Evolutionary conservation across 1,140 invertebrate species (phyloP), one percentile per base, ranked within the genome.

Genomic region (Orius insidiosus): DNA sequence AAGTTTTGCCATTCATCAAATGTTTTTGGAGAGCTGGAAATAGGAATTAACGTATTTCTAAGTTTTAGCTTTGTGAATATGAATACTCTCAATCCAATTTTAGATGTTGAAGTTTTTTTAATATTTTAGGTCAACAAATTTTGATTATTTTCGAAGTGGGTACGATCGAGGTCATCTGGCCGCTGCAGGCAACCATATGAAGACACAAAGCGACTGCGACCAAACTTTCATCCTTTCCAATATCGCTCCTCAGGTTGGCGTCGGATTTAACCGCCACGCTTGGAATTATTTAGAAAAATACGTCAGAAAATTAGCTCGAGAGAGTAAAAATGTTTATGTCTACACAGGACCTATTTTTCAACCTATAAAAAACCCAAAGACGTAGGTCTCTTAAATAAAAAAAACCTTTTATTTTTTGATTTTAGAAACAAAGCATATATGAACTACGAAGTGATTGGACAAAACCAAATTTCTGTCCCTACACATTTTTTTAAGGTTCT

Each of bases 401-500:
- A n/a, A n/a, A n/a, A n/a, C n/a, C n/a, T 36, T 15, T 15, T n/a
- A n/a, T n/a, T 36, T 13, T n/a, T 36, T 4, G 9, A 36, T 36
- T 36, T 3, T 15, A 36, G 97, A 68, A 93, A 90, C 7, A 95
- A 93, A 63, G 73, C 71, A 15, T 97, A 96, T 61, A 76, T 98
- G 0, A 82, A 80, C 56, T 98, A 98, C 66, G 80, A 97, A 74
- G 93, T 98, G 0, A 86, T 98, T 51, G 95, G 94, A 0, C 59
- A 71, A 1, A 96, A 93, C 64, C 74, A 88, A 51, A 93, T 99
- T 3, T 86, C 94, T 2, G 95, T 99, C 2, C 95, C 95, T 1
- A 98, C 95, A 0, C 95, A 98, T 65, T 98, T 98, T n/a, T 98
- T 90, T 65, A 98, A 99, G 72, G 72, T 92, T 1, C 65, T 93